Evolutionary conservation across 2,797 vertebrate species (phyloP), one percentile per base, ranked within the genome.

Genomic region (Sardinella longiceps): DNA sequence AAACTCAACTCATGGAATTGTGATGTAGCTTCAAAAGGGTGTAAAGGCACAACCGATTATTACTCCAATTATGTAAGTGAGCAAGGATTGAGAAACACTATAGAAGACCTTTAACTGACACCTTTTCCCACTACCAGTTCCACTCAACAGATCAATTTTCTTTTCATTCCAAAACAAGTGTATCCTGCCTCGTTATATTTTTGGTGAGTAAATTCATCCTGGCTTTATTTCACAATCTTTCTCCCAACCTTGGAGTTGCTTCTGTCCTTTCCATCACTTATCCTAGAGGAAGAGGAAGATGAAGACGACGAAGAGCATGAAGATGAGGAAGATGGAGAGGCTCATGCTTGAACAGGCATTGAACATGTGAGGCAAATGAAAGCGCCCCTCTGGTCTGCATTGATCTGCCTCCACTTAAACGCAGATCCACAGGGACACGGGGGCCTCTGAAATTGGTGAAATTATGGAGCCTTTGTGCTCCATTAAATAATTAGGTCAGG

Each of bases 341-440:
- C 43, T 4, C 81, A 66, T 81, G 91, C 88, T 90, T 82, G 87
- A 88, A 87, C 88, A 87, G 88, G 87, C 90, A 91, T 93, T 92
- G 91, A 93, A 92, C 90, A 88, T 91, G 84, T 80, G 51, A 70
- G 85, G 85, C 87, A 43, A 10, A 9, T 39, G 3, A 88, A 85
- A 86, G 89, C 89, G 81, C 86, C 85, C 85, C 88, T 89, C 82
- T 81, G 60, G 84, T 85, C 82, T 83, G 82, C 85, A 90, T 86
- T 88, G 87, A 90, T 91, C 84, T 82, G 60, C 77, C 81, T 60
- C 86, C 87, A 87, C 86, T 87, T 86, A 80, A 85, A 66, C 60
- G 50, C 25, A 6, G 30, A 53, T 84, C 85, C 84, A 80, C 80
- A 33, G 80, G 88, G 84, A 77, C 15, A 37, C 39, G 5, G 63